Evolutionary conservation across 53 echinoderm and acorn worm genomes (phyloP).

Genomic region (Mesocentrotus franciscanus): DNA sequence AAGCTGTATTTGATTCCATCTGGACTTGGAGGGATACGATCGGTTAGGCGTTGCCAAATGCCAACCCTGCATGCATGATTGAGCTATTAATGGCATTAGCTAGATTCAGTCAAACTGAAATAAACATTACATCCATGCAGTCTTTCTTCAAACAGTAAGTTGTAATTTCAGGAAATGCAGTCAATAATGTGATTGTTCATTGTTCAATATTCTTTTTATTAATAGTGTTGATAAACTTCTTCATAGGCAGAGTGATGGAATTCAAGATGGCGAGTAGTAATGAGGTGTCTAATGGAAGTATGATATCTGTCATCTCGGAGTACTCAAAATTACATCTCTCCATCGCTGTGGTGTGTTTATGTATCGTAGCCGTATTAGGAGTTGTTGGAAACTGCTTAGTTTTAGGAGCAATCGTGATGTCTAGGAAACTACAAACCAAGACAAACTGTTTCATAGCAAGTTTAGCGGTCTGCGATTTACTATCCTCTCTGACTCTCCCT

Average conservation of each 20-base stretch:
- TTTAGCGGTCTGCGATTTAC: constrained; percentile 52
- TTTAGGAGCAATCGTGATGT: constrained; percentile 10
- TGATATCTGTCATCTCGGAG: constrained; percentile 12
- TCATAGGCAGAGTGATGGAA: background rate
- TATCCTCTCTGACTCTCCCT: constrained; percentile 53
- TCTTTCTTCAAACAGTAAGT: background rate
- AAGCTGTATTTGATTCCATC: background rate
- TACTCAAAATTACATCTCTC: constrained; percentile 53
- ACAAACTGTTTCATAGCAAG: constrained; percentile 49
- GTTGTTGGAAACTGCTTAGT: constrained; percentile 56
- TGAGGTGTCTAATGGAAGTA: background rate
- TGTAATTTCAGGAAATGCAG: background rate
- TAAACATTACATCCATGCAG: background rate
- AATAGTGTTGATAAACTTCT: background rate
- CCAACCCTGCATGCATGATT: background rate
- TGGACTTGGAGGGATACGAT: background rate
- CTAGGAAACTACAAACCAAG: constrained; percentile 41
- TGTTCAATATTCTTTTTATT: background rate
- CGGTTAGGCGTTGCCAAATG: background rate
- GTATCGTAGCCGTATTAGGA: background rate
- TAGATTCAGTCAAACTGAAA: background rate
- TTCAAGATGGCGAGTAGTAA: background rate
- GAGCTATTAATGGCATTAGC: background rate
- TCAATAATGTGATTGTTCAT: background rate
- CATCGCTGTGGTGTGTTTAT: constrained; percentile 30